Percentiles rank a stretch among this genome's conserved stretches.
Conservation (phyloP, 2,113 vertebrate species). For the Actenoides lindsayi region DNA sequence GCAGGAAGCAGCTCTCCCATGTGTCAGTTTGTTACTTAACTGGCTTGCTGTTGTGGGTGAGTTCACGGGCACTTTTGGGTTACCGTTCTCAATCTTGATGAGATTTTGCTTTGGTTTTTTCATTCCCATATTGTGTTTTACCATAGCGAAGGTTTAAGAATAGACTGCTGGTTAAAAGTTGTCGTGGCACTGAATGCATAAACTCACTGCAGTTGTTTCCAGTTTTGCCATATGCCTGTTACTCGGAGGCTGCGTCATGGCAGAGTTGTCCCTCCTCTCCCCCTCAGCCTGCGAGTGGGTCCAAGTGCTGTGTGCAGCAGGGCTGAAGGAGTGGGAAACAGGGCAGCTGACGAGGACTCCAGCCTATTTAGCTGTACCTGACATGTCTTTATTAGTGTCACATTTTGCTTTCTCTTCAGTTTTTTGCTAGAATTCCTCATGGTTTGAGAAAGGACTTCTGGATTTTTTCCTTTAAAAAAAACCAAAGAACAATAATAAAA, state of each 20-base stretch:
- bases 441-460: not conserved
- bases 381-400: not conserved
- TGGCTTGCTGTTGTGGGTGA: not conserved
- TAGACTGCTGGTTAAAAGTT: not conserved
- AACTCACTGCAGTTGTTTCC: not conserved
- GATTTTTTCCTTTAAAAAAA: not conserved
- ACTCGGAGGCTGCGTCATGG: not conserved
- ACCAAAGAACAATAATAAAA: not conserved
- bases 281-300: not conserved
- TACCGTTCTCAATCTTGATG: not conserved
- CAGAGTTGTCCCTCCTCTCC: not conserved
- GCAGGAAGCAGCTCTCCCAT: not conserved
- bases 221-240: not conserved
- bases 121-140: not conserved
- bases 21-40: not conserved
- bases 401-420: not conserved
- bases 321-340: not conserved
- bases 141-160: not conserved
- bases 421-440: not conserved
- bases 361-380: not conserved
- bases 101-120: not conserved
- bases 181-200: not conserved
- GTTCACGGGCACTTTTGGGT: not conserved
- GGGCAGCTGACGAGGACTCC: not conserved
- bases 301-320: not conserved